These are phyloP conservation scores for Melospiza melodia DNA, from an alignment of 2,113 vertebrate species.

Conservation along the genomic window DNA sequence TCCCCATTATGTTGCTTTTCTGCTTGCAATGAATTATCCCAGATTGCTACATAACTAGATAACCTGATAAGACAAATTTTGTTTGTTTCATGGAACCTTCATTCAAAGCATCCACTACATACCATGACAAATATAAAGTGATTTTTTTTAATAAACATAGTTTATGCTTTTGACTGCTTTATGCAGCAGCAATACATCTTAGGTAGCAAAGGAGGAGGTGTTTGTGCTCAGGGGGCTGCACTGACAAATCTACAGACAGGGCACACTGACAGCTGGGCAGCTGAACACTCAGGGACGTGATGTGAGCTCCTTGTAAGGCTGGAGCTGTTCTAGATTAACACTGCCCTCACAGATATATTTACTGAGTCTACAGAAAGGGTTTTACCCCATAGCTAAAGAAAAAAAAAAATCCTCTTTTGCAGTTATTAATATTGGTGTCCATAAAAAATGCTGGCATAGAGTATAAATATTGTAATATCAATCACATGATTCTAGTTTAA, in stretches of 20 bases:
- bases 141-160: constrained; percentile 25
- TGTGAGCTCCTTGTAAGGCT: not conserved
- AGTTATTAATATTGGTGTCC: not conserved
- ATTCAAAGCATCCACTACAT: not conserved
- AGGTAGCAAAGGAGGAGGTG: not conserved
- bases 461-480: not conserved
- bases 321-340: not conserved
- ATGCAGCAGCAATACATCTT: not conserved
- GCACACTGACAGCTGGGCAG: not conserved
- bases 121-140: not conserved
- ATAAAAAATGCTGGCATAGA: not conserved
- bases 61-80: not conserved
- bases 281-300: not conserved
- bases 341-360: not conserved
- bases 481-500: not conserved
- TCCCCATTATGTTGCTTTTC: constrained; percentile 24
- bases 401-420: not conserved
- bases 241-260: not conserved
- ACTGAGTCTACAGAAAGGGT: not conserved
- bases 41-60: constrained; percentile 31
- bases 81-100: constrained; percentile 26
- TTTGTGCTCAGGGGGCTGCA: not conserved
- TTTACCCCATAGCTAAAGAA: not conserved
- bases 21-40: constrained; percentile 42
- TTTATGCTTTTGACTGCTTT: not conserved